These are phyloP conservation scores for Macrotus californicus DNA, from an alignment of 2,113 vertebrate species.

Conservation along the genomic window DNA sequence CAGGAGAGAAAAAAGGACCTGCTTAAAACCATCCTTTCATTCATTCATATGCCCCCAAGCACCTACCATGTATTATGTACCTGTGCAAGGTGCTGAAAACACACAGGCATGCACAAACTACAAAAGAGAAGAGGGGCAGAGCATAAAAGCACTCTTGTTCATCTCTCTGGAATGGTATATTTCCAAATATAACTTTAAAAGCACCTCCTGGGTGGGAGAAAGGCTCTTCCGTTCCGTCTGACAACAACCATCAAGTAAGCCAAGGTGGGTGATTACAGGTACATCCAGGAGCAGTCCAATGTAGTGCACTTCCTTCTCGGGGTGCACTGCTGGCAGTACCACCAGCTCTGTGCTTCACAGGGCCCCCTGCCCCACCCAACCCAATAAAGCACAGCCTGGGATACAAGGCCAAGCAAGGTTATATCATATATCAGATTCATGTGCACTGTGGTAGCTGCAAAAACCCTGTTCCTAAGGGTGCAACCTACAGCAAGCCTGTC, in stretches of 20 bases:
- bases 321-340: constrained; percentile 97
- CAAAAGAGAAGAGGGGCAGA: neutral
- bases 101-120: neutral
- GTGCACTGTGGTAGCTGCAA: too few relatives aligned
- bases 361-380: constrained; percentile 91
- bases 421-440: too few relatives aligned
- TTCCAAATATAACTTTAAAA: constrained; percentile 19
- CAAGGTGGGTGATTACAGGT: constrained; percentile 95
- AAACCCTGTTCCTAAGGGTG: too few relatives aligned
- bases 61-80: neutral
- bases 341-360: constrained; percentile 92
- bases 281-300: constrained; percentile 99
- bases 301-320: constrained; percentile 96
- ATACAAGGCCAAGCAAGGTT: constrained; percentile 98
- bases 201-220: too few relatives aligned
- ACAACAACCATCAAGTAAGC: constrained; percentile 76
- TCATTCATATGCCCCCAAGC: neutral
- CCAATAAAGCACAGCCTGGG: constrained; percentile 95
- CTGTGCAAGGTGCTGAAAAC: neutral
- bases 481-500: too few relatives aligned
- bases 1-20: neutral
- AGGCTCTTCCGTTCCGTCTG: too few relatives aligned
- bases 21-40: neutral
- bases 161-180: neutral
- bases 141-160: neutral